Conservation (phyloP, 2,888 invertebrate genomes). For the Noctuana brunneofusca region DNA sequence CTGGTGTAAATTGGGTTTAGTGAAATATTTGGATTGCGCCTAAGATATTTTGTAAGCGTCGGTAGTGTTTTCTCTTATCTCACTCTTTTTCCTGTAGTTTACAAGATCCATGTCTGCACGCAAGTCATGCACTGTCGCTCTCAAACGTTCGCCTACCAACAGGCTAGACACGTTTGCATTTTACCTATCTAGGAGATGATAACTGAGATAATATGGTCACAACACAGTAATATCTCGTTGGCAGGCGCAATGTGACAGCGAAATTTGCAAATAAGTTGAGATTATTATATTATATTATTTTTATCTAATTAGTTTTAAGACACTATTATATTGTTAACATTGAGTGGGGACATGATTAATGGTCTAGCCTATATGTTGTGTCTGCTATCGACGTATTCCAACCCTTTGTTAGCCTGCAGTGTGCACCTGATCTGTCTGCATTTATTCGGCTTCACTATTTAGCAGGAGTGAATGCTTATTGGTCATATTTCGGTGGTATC, state of each 20-base stretch:
- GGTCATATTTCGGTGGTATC: conserved; percentile 9
- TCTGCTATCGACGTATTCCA: conserved; percentile 3
- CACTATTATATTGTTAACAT: no score
- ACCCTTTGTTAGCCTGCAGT: conserved; percentile 18
- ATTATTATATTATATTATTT: no score
- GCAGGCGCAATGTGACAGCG: no score
- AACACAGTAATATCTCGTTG: no score
- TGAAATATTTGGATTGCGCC: neutral
- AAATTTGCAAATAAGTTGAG: no score
- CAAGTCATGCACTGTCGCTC: conserved; percentile 60
- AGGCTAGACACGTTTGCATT: neutral
- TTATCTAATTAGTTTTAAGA: no score
- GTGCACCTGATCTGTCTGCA: conserved; percentile 9
- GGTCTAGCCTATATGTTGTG: no score
- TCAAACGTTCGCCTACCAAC: conserved; percentile 16
- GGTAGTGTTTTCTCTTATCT: conserved; percentile 9
- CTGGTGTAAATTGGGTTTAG: no score
- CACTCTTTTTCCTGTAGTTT: conserved; percentile 15
- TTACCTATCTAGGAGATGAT: neutral
- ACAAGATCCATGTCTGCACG: conserved; percentile 43
- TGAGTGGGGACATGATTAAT: no score
- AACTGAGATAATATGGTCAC: neutral
- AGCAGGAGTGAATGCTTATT: neutral
- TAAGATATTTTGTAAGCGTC: neutral
- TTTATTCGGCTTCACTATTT: conserved; percentile 18